Evolutionary conservation across 2,797 vertebrate species (phyloP).

Genomic region (Enoplosus armatus): DNA sequence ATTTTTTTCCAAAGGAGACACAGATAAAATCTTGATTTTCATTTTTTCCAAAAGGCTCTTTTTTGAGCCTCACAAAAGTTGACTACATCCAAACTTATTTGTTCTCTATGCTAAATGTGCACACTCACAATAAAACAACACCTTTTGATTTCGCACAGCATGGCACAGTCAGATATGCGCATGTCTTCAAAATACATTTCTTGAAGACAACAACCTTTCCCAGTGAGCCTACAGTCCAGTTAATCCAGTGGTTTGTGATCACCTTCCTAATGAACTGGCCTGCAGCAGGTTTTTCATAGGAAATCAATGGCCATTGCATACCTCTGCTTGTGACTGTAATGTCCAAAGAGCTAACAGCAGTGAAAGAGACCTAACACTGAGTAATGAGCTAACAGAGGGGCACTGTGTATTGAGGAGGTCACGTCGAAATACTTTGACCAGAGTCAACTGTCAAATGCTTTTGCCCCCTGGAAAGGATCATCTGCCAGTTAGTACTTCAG

Average conservation of each 20-base stretch:
- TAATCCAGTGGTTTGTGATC: conserved; percentile 75
- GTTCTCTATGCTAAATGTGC: background rate
- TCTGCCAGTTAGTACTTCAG: conserved; percentile 1
- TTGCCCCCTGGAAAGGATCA: conserved; percentile 12
- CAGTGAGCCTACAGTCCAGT: conserved; percentile 55
- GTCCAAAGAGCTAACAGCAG: conserved; percentile 66
- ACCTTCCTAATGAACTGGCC: conserved; percentile 78
- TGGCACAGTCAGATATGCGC: background rate
- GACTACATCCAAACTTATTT: conserved; percentile 6
- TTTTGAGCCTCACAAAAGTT: conserved; percentile 25
- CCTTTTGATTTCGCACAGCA: background rate
- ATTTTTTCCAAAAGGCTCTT: background rate
- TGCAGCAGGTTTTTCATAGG: conserved; percentile 76
- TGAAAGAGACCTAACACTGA: conserved; percentile 71
- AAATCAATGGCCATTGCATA: conserved; percentile 83
- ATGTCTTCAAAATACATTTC: too few species aligned
- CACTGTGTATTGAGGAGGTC: conserved; percentile 41
- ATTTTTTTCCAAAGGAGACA: background rate
- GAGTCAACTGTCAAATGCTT: conserved; percentile 30
- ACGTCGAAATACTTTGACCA: conserved; percentile 51
- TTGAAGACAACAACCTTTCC: conserved; percentile 36
- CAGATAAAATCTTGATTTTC: conserved; percentile 24
- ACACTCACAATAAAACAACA: background rate
- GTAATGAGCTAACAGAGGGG: conserved; percentile 75
- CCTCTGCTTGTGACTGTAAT: conserved; percentile 75